Percentiles rank a stretch among this genome's conserved stretches.
Evolutionary conservation across 2,113 vertebrate species (phyloP).

Genomic region (Oreotrochilus melanogaster): DNA sequence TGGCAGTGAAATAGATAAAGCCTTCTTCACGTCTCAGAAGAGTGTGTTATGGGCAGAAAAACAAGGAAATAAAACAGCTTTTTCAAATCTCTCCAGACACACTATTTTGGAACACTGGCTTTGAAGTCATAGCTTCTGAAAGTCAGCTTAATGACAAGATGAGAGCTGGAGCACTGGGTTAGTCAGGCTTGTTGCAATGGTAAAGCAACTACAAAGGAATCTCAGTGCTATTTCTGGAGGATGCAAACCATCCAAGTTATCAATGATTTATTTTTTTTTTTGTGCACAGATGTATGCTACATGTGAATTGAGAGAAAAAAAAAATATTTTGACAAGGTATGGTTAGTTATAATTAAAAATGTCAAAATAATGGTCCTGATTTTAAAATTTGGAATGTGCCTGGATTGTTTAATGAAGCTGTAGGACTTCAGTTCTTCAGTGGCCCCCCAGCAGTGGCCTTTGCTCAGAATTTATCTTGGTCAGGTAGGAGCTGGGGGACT

Average conservation of each 20-base stretch:
- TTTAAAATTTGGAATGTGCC: not conserved
- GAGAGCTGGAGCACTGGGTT: conserved; percentile 10
- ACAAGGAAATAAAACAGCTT: not conserved
- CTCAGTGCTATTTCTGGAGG: not conserved
- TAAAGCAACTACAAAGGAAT: not conserved
- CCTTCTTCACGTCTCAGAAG: not conserved
- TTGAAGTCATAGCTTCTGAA: not conserved
- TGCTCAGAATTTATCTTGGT: not conserved
- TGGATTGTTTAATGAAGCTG: not conserved
- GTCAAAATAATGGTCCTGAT: not conserved
- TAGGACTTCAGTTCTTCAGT: not conserved
- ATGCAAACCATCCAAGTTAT: not conserved
- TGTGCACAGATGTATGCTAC: not conserved
- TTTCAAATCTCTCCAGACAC: not conserved
- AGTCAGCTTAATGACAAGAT: not conserved
- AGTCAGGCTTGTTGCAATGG: not conserved
- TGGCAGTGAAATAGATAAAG: not conserved
- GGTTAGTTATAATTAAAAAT: not conserved
- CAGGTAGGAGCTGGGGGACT: not conserved
- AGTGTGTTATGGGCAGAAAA: not conserved
- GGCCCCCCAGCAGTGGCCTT: not conserved
- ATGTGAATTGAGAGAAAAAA: not conserved
- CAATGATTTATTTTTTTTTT: not conserved
- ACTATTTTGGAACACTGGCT: not conserved
- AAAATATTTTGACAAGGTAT: not conserved